Evolutionary conservation across 2,113 vertebrate species (phyloP).

Genomic region (Ammodramus savannarum): DNA sequence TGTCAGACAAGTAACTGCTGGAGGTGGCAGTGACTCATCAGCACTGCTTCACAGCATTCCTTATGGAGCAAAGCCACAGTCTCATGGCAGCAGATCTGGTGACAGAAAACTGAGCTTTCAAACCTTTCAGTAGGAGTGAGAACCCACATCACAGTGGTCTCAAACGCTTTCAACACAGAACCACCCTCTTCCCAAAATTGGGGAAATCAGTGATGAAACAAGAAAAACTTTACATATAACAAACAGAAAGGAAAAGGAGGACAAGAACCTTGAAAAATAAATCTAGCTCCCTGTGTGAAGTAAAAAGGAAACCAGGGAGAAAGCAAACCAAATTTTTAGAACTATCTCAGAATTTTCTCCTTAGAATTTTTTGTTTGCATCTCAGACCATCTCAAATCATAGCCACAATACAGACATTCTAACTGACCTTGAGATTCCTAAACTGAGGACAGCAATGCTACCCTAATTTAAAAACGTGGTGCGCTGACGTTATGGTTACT

Average conservation of each 20-base stretch:
- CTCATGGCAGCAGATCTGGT: background rate
- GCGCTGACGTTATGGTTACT: background rate
- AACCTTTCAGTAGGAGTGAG: background rate
- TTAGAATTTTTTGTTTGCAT: background rate
- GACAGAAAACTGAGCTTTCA: background rate
- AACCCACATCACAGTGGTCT: background rate
- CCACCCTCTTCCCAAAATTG: background rate
- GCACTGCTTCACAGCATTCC: background rate
- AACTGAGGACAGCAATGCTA: background rate
- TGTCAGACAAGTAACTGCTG: constrained; percentile 24
- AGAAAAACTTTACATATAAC: background rate
- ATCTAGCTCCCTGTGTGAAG: background rate
- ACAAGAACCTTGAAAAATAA: background rate
- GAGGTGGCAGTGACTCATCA: constrained; percentile 49
- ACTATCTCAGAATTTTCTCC: background rate
- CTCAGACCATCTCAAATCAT: background rate
- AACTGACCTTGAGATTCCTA: background rate
- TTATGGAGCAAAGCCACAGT: background rate
- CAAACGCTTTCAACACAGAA: background rate
- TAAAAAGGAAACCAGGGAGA: background rate
- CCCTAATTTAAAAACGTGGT: background rate
- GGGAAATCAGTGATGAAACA: background rate
- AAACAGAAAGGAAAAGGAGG: background rate
- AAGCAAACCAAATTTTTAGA: background rate
- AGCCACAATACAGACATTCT: background rate